These are phyloP conservation scores for Semnornis frantzii DNA, from an alignment of 2,113 vertebrate genomes.

Conservation along the genomic window DNA sequence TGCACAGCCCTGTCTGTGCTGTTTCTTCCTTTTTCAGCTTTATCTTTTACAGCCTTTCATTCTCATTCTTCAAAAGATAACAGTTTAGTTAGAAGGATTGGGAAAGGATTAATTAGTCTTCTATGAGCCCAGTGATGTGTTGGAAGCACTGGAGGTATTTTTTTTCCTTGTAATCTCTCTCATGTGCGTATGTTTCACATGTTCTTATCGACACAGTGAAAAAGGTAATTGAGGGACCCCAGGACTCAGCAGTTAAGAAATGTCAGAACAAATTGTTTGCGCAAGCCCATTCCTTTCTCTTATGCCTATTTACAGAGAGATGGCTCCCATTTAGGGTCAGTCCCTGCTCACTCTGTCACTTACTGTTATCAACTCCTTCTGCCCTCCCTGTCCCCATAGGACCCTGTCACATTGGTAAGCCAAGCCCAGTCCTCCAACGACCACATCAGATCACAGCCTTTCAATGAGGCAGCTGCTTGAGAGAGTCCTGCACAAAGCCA, in stretches of 20 bases:
- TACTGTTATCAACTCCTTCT: neutral
- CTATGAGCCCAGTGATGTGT: neutral
- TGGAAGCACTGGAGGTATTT: neutral
- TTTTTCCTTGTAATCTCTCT: neutral
- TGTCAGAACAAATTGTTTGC: neutral
- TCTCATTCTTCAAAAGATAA: constrained; percentile 14
- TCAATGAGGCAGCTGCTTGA: neutral
- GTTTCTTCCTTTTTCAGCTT: neutral
- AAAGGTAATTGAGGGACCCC: neutral
- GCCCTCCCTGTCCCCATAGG: neutral
- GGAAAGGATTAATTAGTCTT: neutral
- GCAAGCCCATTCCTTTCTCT: neutral
- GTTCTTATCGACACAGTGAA: neutral
- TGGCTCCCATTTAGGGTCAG: neutral
- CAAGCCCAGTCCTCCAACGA: neutral
- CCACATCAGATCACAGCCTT: neutral
- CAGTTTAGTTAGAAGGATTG: neutral
- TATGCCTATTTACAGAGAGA: neutral
- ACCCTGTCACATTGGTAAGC: neutral
- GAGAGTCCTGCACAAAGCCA: too few relatives aligned
- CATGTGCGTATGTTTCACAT: neutral
- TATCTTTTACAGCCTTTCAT: constrained; percentile 2
- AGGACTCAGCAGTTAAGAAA: neutral
- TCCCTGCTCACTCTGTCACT: neutral
- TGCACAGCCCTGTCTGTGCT: neutral